These are phyloP conservation scores for Saccostrea glomerata DNA, from an alignment of 1,140 invertebrate species.

Conservation along the genomic window DNA sequence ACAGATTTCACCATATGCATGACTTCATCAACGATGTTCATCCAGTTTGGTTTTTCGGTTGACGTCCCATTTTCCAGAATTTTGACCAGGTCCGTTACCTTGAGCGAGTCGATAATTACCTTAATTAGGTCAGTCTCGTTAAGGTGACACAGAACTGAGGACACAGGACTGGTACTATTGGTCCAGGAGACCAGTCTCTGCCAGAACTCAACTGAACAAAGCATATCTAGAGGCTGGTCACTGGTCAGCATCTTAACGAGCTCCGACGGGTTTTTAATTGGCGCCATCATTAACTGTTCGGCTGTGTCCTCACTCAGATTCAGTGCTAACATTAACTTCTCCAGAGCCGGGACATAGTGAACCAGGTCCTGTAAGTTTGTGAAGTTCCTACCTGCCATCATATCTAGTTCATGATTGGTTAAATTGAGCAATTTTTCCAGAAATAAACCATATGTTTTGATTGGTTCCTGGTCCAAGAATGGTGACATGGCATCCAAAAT, in stretches of 20 bases:
- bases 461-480: conserved; percentile 27
- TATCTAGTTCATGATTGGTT: background rate
- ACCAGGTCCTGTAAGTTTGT: background rate
- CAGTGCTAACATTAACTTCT: background rate
- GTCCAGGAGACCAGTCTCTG: conserved; percentile 6
- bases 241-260: conserved; percentile 51
- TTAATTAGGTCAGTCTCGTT: conserved; percentile 27
- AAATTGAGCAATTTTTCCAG: conserved; percentile 6
- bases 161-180: background rate
- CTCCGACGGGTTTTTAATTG: conserved; percentile 54
- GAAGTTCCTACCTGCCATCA: background rate
- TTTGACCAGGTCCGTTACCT: conserved; percentile 10
- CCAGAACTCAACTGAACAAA: conserved; percentile 45
- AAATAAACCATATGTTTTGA: conserved; percentile 11
- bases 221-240: conserved; percentile 3
- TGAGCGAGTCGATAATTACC: conserved; percentile 34
- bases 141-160: background rate
- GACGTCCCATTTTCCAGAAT: conserved; percentile 29
- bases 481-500: conserved; percentile 35
- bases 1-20: conserved; percentile 40
- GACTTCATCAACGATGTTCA: conserved; percentile 48
- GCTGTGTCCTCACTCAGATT: background rate
- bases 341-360: background rate
- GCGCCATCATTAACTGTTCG: conserved; percentile 47
- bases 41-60: conserved; percentile 52